These are phyloP conservation scores for Cremastinae sp. DNA, from an alignment of 2,888 invertebrate genomes.

Conservation along the genomic window DNA sequence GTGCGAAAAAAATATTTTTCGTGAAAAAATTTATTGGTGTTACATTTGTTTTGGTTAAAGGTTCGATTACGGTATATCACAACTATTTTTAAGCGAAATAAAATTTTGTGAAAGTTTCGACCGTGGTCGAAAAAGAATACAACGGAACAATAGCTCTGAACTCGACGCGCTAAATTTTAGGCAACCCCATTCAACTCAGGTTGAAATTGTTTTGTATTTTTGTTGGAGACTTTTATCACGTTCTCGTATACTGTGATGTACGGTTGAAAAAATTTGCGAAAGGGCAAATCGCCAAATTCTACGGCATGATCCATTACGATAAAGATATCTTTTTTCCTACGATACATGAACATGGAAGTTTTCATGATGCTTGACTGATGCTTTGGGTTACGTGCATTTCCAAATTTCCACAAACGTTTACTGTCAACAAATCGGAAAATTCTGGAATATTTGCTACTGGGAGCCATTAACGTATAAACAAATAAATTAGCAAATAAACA, in stretches of 20 bases:
- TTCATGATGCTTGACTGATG: conserved; percentile 53
- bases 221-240: conserved; percentile 26
- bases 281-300: not conserved
- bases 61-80: too few relatives aligned
- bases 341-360: conserved; percentile 60
- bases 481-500: conserved; percentile 46
- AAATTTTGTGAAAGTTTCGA: too few relatives aligned
- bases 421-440: not conserved
- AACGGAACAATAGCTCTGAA: too few relatives aligned
- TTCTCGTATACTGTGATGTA: conserved; percentile 32
- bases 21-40: not conserved
- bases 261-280: conserved; percentile 7
- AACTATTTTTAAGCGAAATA: too few relatives aligned
- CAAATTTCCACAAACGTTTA: conserved; percentile 43
- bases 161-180: too few relatives aligned
- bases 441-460: too few relatives aligned
- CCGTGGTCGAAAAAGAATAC: too few relatives aligned
- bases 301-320: conserved; percentile 15
- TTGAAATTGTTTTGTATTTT: conserved; percentile 63
- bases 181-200: too few relatives aligned
- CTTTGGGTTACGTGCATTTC: conserved; percentile 50
- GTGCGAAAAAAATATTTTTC: conserved; percentile 1
- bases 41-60: conserved; percentile 6
- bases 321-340: conserved; percentile 39
- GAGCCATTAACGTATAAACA: conserved; percentile 5